These are phyloP conservation scores for Labrus mixtus DNA, from an alignment of 2,113 vertebrate species.

Conservation along the genomic window DNA sequence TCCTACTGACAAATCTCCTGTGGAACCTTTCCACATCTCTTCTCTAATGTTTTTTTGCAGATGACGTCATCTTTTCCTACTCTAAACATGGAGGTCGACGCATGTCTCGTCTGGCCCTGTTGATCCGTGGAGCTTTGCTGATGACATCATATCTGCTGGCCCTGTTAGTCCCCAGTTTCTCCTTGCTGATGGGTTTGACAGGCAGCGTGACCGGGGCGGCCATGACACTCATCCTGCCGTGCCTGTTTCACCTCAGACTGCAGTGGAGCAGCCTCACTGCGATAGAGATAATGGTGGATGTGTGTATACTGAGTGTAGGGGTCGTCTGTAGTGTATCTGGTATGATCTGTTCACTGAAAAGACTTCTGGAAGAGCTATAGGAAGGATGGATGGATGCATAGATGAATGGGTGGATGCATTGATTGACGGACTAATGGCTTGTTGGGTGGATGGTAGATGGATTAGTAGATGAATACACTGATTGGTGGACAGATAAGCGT, in stretches of 20 bases:
- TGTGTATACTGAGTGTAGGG: conserved; percentile 82
- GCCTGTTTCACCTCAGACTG: conserved; percentile 86
- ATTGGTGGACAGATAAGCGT: neutral
- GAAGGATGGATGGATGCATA: neutral
- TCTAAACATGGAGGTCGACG: conserved; percentile 24
- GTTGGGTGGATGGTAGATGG: neutral
- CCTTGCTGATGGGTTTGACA: conserved; percentile 86
- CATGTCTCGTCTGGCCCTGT: conserved; percentile 67
- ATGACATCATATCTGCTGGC: conserved; percentile 83
- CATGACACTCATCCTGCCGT: conserved; percentile 87
- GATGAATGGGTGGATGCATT: neutral
- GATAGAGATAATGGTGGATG: conserved; percentile 78
- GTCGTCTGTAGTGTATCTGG: conserved; percentile 84
- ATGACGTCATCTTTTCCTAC: conserved; percentile 3
- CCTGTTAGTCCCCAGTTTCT: conserved; percentile 83
- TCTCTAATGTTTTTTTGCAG: conserved; percentile 24
- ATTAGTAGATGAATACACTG: neutral
- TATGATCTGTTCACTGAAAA: conserved; percentile 83
- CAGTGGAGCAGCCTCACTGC: conserved; percentile 78
- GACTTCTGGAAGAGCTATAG: conserved; percentile 72
- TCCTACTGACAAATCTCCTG: neutral
- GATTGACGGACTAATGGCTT: neutral
- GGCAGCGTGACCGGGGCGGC: conserved; percentile 84
- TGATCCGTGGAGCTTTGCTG: conserved; percentile 78
- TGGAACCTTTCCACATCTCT: neutral